Evolutionary conservation across 2,113 vertebrate genomes (phyloP).

Genomic region (Gambusia affinis): DNA sequence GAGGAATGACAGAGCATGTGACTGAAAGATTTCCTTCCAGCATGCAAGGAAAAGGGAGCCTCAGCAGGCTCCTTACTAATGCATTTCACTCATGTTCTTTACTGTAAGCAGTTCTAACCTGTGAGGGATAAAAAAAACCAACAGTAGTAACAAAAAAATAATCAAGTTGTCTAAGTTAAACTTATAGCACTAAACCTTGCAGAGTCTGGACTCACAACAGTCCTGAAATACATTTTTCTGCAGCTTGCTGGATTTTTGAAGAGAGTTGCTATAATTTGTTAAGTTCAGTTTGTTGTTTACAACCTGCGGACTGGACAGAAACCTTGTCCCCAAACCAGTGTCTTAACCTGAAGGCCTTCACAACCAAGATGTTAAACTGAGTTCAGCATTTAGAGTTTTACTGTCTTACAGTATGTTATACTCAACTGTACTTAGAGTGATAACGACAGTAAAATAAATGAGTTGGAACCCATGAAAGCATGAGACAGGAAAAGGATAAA

Average conservation of each 20-base stretch:
- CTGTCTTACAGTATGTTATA: background rate
- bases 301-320: background rate
- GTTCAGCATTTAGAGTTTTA: background rate
- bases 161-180: background rate
- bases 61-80: background rate
- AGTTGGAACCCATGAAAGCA: conserved; percentile 5
- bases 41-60: too few species aligned
- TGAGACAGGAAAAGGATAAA: conserved; percentile 6
- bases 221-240: background rate
- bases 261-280: background rate
- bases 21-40: background rate
- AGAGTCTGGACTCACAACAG: background rate
- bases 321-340: background rate
- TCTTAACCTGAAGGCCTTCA: background rate
- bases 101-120: background rate
- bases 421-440: background rate
- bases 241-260: background rate
- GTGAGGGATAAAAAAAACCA: background rate
- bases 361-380: background rate
- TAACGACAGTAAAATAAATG: background rate
- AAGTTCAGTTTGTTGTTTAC: background rate
- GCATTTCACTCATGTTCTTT: background rate
- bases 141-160: background rate
- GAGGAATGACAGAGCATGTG: background rate
- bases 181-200: background rate